Percentiles rank a stretch among this genome's conserved stretches.
These are phyloP conservation scores for Olivierus martensii DNA, from an alignment of 1,140 invertebrate species.

Conservation along the genomic window DNA sequence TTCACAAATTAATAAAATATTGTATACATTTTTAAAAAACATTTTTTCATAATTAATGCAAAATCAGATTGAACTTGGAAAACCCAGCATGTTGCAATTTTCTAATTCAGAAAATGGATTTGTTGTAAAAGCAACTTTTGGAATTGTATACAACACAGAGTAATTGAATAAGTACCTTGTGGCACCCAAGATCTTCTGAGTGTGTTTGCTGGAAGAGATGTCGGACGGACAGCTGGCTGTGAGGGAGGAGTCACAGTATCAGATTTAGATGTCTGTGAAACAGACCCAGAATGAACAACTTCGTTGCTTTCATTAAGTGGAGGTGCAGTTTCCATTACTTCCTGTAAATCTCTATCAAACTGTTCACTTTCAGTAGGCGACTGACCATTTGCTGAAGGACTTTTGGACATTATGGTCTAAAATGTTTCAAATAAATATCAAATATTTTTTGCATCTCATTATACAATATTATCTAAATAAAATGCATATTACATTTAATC, in stretches of 20 bases:
- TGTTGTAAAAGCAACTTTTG: no score
- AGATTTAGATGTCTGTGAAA: slow-evolving; percentile 26
- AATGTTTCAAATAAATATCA: no score
- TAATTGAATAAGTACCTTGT: slow-evolving; percentile 23
- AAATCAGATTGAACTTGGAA: no score
- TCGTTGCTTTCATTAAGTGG: slow-evolving; percentile 58
- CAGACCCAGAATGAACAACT: slow-evolving; percentile 52
- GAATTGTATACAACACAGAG: no score
- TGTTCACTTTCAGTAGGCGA: slow-evolving; percentile 11
- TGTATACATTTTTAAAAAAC: no score
- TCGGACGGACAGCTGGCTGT: slow-evolving; percentile 14
- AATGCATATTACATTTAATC: no score
- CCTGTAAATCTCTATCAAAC: slow-evolving; percentile 61
- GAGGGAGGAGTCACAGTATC: slow-evolving; percentile 2
- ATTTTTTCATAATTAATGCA: no score
- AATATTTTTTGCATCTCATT: no score
- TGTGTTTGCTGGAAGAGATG: slow-evolving; percentile 17
- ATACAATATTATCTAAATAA: no score
- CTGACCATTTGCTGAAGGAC: slow-evolving; percentile 11
- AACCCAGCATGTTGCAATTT: no score
- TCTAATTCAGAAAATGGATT: no score
- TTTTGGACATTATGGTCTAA: slow-evolving; percentile 8
- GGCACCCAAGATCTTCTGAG: slow-evolving; percentile 8
- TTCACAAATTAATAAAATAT: no score
- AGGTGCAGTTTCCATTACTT: slow-evolving; percentile 72